phyloP scores from a whole-genome alignment of 2,888 invertebrate genomes.

The Ramazzottius varieornatus region DNA sequence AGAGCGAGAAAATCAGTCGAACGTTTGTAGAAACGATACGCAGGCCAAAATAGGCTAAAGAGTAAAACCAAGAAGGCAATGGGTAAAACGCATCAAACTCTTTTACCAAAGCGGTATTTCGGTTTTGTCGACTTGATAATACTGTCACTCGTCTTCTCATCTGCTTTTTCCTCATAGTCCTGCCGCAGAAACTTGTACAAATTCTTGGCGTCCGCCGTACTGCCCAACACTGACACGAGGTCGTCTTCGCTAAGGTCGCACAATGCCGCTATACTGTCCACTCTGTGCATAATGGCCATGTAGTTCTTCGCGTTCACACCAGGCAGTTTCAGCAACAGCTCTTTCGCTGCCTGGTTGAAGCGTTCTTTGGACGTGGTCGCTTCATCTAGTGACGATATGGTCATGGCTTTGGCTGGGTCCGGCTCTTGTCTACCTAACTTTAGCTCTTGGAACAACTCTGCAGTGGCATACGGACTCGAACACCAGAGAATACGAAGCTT shows the following conservation, averaged over 20 bases:
- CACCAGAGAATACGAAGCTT: constrained; percentile 79
- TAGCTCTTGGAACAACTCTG: constrained; percentile 43
- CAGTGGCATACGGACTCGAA: constrained; percentile 76
- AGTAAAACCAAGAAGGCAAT: no score
- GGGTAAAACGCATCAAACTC: no score
- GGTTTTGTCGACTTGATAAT: not conserved
- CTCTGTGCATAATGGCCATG: not conserved
- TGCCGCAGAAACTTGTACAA: not conserved
- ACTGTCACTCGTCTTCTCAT: not conserved
- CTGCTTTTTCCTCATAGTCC: not conserved
- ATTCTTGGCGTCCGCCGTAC: not conserved
- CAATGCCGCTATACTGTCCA: not conserved
- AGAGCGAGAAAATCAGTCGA: no score
- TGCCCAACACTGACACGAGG: not conserved
- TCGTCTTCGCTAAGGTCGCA: not conserved
- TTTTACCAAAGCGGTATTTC: not conserved
- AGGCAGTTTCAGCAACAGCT: not conserved
- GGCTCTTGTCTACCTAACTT: not conserved
- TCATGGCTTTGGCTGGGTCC: not conserved
- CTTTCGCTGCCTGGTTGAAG: not conserved
- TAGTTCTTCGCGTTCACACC: not conserved
- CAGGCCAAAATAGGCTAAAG: no score
- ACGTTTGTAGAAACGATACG: no score
- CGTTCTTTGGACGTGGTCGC: not conserved
- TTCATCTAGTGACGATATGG: not conserved